Evolutionary conservation across 2,113 vertebrate species (phyloP).

Genomic region (Antechinus flavipes): DNA sequence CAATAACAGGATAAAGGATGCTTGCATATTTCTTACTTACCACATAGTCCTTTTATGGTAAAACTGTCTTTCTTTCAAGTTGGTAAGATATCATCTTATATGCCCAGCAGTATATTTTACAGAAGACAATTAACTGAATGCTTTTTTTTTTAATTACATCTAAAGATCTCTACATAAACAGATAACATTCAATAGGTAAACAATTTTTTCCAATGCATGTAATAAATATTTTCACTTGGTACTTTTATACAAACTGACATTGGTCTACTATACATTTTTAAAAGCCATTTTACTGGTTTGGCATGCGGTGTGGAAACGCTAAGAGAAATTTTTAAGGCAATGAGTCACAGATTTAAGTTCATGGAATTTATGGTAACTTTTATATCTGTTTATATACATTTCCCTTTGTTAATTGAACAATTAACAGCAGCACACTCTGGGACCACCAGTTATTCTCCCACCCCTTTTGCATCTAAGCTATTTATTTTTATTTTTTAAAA

Average conservation of each 20-base stretch:
- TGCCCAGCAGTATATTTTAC: conserved; percentile 56
- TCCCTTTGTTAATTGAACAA: conserved; percentile 84
- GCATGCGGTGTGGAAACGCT: conserved; percentile 92
- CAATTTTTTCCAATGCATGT: conserved; percentile 97
- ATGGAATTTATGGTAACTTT: conserved; percentile 84
- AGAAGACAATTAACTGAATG: conserved; percentile 91
- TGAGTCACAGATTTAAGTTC: conserved; percentile 90
- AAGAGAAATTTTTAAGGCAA: conserved; percentile 96
- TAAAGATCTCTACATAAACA: conserved; percentile 99
- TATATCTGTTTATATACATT: conserved; percentile 86
- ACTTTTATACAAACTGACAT: conserved; percentile 99
- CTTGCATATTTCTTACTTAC: conserved; percentile 22
- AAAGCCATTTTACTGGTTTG: conserved; percentile 91
- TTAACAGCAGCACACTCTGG: conserved; percentile 84
- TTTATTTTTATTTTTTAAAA: conserved; percentile 64
- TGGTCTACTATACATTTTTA: conserved; percentile 95
- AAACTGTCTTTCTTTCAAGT: conserved; percentile 48
- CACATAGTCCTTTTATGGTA: conserved; percentile 50
- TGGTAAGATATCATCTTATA: conserved; percentile 12
- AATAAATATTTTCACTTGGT: conserved; percentile 99
- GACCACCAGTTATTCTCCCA: conserved; percentile 82
- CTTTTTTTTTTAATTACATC: conserved; percentile 96
- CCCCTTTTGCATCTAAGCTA: conserved; percentile 81
- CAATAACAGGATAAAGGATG: background rate
- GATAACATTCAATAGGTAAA: conserved; percentile 99